These are phyloP conservation scores for Steinernema hermaphroditum DNA, from an alignment of 2,888 invertebrate species.

Conservation along the genomic window DNA sequence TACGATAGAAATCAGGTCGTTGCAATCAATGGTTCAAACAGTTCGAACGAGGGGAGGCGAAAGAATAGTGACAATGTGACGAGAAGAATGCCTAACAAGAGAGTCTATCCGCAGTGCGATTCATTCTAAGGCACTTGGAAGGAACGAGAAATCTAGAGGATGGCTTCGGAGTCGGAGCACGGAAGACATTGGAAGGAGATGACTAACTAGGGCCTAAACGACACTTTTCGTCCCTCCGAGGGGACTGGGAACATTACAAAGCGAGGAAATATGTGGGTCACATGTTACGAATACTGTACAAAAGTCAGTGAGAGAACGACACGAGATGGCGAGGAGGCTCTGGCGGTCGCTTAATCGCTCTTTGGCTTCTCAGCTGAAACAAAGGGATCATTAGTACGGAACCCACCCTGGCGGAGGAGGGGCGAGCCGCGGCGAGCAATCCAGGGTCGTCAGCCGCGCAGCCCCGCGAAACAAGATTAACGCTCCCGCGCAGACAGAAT, in stretches of 20 bases:
- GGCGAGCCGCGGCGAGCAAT: too few species aligned
- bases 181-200: not conserved
- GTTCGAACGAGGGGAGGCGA: not conserved
- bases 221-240: not conserved
- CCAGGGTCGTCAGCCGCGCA: too few species aligned
- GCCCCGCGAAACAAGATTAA: conserved; percentile 3
- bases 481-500: conserved; percentile 8
- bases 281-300: conserved; percentile 26
- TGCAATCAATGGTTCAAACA: conserved; percentile 12
- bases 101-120: conserved; percentile 11
- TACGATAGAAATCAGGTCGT: conserved; percentile 26
- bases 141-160: not conserved
- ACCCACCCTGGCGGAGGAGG: not conserved
- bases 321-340: not conserved
- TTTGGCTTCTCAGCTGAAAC: conserved; percentile 22
- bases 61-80: conserved; percentile 15
- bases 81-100: conserved; percentile 13
- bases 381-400: not conserved
- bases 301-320: not conserved
- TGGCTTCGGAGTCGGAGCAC: not conserved
- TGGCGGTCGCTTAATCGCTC: not conserved
- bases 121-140: not conserved
- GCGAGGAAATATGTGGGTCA: not conserved
- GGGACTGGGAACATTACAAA: not conserved
- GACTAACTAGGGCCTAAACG: conserved; percentile 25